Conservation (phyloP, 2,888 invertebrate genomes). For the Agrochola macilenta region DNA sequence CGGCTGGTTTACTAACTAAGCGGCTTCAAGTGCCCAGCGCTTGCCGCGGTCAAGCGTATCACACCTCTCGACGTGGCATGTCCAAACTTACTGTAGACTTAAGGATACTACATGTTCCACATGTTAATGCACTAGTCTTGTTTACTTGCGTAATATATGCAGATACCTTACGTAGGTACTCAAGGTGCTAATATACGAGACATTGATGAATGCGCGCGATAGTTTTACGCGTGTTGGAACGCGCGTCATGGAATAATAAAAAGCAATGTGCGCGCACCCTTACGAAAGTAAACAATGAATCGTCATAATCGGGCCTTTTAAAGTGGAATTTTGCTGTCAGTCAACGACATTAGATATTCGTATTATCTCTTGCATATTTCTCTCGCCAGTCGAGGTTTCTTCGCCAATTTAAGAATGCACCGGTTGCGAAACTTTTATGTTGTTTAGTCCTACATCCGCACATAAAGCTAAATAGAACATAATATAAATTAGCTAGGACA, state of each 20-base stretch:
- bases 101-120: conserved; percentile 29
- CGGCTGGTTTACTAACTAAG: background rate
- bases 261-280: conserved; percentile 13
- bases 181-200: conserved; percentile 32
- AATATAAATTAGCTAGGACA: conserved; percentile 45
- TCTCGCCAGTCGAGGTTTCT: background rate
- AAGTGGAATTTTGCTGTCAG: conserved; percentile 10
- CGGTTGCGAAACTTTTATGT: background rate
- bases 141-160: conserved; percentile 41
- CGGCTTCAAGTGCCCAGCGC: background rate
- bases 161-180: conserved; percentile 19
- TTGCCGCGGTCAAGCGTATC: conserved; percentile 19
- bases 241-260: conserved; percentile 27
- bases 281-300: conserved; percentile 28
- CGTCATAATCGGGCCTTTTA: conserved; percentile 1
- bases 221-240: background rate
- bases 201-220: conserved; percentile 24
- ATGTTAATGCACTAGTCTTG: conserved; percentile 50
- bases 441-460: background rate
- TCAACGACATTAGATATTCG: conserved; percentile 3
- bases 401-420: background rate
- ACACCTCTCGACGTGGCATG: conserved; percentile 38
- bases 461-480: conserved; percentile 22
- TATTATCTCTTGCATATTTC: conserved; percentile 15
- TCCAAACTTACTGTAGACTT: conserved; percentile 37